Evolutionary conservation across 2,888 invertebrate genomes (phyloP), one percentile per base, ranked within the genome.

Genomic region (Poecilobothrus nobilitatus): DNA sequence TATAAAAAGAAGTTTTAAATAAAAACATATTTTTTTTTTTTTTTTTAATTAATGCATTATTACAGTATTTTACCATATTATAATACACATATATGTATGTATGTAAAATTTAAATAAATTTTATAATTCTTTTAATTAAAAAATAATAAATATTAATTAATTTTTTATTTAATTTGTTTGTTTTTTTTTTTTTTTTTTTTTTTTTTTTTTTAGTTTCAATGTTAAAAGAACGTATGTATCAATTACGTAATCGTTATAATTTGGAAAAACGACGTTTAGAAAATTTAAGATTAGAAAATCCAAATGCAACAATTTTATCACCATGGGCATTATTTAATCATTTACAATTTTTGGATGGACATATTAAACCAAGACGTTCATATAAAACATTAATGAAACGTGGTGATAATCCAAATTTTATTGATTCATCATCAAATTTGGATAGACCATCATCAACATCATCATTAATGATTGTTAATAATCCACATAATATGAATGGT

Each of bases 171-270:
- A n/a, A n/a, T n/a, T n/a, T n/a, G n/a, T n/a, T n/a, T n/a, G n/a
- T n/a, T n/a, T n/a, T n/a, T n/a, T n/a, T n/a, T n/a, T n/a, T n/a
- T n/a, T n/a, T n/a, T n/a, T n/a, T n/a, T n/a, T n/a, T 27, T 37
- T 66, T 18, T 63, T 41, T 68, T 41, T 67, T 73, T 74, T n/a
- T 68, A 82, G 82, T 79, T 65, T 76, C 78, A 18, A 75, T 80
- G 37, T 73, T 82, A 18, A 80, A 81, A 70, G 82, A 82, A 73
- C 81, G 82, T 2, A 81, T 82, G 79, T 75, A 80, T 10, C 81
- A 82, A 66, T 71, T 82, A n/a, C 75, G 82, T 41, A 82, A 82
- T 76, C 82, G 82, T 12, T 82, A 81, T 63, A 82, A 82, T 73
- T 77, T 82, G 41, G 82, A 82, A 70, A 82, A 82, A 70, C 76